Base-by-base conservation (phyloP, 2,888 invertebrate species). In the Steinernema hermaphroditum region DNA sequence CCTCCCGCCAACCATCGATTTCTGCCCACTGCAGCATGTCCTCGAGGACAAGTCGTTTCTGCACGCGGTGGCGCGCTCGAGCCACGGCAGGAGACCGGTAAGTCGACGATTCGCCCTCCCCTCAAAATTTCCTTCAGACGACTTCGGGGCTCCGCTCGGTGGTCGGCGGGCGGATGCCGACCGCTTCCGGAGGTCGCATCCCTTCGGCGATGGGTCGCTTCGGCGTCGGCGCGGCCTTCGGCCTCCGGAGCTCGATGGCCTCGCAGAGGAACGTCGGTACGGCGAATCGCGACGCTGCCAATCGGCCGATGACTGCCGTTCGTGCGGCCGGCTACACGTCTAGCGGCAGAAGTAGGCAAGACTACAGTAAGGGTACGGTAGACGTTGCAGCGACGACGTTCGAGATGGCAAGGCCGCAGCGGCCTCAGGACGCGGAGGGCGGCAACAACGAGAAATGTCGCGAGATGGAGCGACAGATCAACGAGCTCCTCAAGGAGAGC, bases 301-400 rank as follows among this genome's bases (percentile, higher is more conserved):
- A 88, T 27, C 86, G 98, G 73, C 97, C 98, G 0, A 95, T 97
- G 90, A 98, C 98, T 1, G 96, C 97, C 0, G 94, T 97, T 46
- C 90, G 94, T 73, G 96, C 94, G 9, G 96, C 94, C 32, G 98
- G 98, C 0, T 98, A 94, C 87, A 94, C 94, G 2, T 94, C 94
- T 0, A 91, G 90, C 69, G 88, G 88, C 29, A 84, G 90, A 88
- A 79, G 90, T 89, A 83, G 78, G 80, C 24, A 37, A 37, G 37
- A 4, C 37, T 37, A 12, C 24, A 22, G 24, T 50, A 24, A 24
- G 32, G 12, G 16, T 16, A 9, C 32, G 62, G n/a, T 34, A 1
- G 12, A 32, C 27, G 22, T 22, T 22, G 19, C 50, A 32, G 62
- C 62, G 32, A 62, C 62, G 62, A 62, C 62, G 6, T 75, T 70